phyloP scores from a whole-genome alignment of 2,113 vertebrate species.

The Petromus typicus region DNA sequence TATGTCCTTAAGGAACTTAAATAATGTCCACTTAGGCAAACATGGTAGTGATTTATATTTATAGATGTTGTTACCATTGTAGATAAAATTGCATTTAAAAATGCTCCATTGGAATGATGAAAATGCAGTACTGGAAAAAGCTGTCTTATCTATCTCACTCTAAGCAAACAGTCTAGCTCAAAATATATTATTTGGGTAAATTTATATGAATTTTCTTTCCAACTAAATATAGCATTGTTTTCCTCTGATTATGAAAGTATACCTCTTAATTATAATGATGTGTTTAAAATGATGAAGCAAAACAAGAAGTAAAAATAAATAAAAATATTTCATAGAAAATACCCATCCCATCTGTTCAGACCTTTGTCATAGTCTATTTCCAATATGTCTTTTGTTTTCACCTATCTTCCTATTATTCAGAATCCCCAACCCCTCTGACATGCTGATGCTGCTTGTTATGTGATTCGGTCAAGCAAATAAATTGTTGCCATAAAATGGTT shows the following conservation, averaged over 20 bases:
- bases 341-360: not conserved
- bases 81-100: not conserved
- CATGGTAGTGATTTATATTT: conserved; percentile 13
- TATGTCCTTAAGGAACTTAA: not conserved
- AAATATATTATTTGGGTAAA: not conserved
- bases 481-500: not conserved
- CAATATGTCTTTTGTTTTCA: not conserved
- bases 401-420: not conserved
- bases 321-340: not conserved
- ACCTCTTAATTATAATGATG: conserved; percentile 13
- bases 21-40: not conserved
- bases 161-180: not conserved
- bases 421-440: not conserved
- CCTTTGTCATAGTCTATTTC: not conserved
- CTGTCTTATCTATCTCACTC: not conserved
- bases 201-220: not conserved
- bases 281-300: not conserved
- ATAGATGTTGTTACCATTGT: not conserved
- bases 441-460: not conserved
- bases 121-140: not conserved
- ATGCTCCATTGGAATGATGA: not conserved
- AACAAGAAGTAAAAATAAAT: not conserved
- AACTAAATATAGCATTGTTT: not conserved
- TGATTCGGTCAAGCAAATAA: not conserved
- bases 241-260: not conserved